Conservation (phyloP, 2,888 invertebrate genomes). For the Catonia carolina region DNA sequence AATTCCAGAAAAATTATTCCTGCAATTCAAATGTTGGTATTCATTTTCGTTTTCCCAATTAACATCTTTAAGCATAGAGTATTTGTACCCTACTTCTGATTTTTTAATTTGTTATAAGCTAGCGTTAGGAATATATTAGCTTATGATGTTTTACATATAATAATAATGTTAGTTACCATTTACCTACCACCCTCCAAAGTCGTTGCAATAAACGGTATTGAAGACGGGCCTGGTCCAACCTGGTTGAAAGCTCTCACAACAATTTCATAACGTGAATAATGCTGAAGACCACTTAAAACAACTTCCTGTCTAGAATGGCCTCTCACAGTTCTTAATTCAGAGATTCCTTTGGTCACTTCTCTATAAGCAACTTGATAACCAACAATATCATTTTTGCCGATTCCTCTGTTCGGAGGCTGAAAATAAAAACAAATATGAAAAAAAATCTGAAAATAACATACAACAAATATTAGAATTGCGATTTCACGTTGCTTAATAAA, state of each 20-base stretch:
- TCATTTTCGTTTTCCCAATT: no score
- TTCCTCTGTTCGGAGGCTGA: constrained; percentile 38
- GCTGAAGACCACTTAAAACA: constrained; percentile 55
- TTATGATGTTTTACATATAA: no score
- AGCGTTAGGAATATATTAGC: no score
- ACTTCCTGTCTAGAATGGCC: constrained; percentile 35
- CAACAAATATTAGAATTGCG: no score
- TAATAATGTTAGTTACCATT: constrained; percentile 16
- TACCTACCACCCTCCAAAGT: constrained; percentile 39
- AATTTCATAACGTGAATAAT: constrained; percentile 73
- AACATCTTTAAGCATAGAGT: no score
- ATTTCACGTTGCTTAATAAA: no score
- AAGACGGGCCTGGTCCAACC: constrained; percentile 66
- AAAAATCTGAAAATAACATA: no score
- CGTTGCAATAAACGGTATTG: constrained; percentile 34
- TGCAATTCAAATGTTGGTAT: no score
- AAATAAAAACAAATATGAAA: not conserved
- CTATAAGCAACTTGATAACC: constrained; percentile 47
- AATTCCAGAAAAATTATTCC: no score
- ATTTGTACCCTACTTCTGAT: no score
- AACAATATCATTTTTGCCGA: constrained; percentile 42
- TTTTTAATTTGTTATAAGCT: no score
- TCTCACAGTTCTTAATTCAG: constrained; percentile 33
- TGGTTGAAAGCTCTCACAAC: constrained; percentile 73
- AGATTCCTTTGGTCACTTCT: constrained; percentile 30